These are phyloP conservation scores for Poecilia latipinna DNA, from an alignment of 2,113 vertebrate species.

Conservation along the genomic window DNA sequence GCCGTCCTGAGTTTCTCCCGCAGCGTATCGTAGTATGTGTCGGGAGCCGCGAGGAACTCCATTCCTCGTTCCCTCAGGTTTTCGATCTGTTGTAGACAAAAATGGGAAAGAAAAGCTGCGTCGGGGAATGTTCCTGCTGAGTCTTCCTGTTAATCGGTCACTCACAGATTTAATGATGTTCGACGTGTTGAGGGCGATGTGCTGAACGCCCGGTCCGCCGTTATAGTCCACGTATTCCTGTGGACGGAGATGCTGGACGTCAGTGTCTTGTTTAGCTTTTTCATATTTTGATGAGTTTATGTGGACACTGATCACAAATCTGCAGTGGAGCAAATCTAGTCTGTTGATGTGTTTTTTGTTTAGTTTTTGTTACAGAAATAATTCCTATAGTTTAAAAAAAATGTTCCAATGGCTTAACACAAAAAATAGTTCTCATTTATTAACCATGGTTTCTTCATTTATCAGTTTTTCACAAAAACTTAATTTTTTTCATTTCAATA, in stretches of 20 bases:
- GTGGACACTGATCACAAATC: no score
- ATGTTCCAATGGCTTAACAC: no score
- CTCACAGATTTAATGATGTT: constrained; percentile 84
- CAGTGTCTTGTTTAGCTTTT: no score
- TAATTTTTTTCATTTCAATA: no score
- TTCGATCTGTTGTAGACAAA: constrained; percentile 71
- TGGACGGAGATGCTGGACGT: not conserved
- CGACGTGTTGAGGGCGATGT: constrained; percentile 85
- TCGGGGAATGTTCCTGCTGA: constrained; percentile 1
- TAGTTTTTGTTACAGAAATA: no score
- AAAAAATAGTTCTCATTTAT: no score
- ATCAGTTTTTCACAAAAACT: no score
- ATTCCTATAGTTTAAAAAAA: no score
- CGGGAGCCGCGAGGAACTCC: constrained; percentile 82
- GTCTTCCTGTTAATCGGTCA: constrained; percentile 10
- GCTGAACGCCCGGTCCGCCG: constrained; percentile 84
- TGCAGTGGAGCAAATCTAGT: no score
- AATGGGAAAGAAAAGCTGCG: not conserved
- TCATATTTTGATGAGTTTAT: no score
- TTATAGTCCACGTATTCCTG: constrained; percentile 87
- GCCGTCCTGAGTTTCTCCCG: constrained; percentile 79
- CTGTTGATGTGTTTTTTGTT: no score
- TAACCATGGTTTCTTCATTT: no score
- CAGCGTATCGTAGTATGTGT: constrained; percentile 79
- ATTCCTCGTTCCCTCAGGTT: constrained; percentile 82